These are phyloP conservation scores for Poecile montanus DNA, from an alignment of 2,797 vertebrate genomes.

Conservation along the genomic window DNA sequence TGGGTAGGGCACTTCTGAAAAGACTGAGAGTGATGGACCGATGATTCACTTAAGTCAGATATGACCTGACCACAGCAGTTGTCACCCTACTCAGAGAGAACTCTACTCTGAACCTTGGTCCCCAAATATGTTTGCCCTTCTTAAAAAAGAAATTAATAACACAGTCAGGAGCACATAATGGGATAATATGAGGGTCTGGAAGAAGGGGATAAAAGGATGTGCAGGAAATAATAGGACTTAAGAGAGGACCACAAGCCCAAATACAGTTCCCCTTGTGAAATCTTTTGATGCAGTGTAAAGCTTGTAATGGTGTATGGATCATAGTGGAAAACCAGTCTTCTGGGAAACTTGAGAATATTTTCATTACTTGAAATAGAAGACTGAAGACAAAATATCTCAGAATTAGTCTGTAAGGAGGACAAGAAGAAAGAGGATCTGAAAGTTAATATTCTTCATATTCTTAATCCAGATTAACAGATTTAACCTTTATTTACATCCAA, in stretches of 20 bases:
- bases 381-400: background rate
- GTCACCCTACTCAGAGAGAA: background rate
- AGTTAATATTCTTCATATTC: background rate
- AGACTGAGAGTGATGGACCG: background rate
- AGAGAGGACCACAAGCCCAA: background rate
- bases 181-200: background rate
- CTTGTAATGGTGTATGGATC: background rate
- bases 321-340: background rate
- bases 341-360: background rate
- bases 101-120: background rate
- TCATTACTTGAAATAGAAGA: background rate
- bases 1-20: background rate
- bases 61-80: background rate
- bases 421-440: background rate
- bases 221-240: background rate
- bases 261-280: background rate
- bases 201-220: background rate
- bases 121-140: background rate
- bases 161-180: background rate
- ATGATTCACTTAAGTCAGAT: background rate
- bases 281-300: background rate
- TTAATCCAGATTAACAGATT: background rate
- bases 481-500: too few species aligned
- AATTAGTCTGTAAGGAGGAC: background rate
- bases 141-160: background rate